Evolutionary conservation across 1,140 invertebrate genomes (phyloP), one percentile per base, ranked within the genome.

Genomic region (Drosophila nikananu): DNA sequence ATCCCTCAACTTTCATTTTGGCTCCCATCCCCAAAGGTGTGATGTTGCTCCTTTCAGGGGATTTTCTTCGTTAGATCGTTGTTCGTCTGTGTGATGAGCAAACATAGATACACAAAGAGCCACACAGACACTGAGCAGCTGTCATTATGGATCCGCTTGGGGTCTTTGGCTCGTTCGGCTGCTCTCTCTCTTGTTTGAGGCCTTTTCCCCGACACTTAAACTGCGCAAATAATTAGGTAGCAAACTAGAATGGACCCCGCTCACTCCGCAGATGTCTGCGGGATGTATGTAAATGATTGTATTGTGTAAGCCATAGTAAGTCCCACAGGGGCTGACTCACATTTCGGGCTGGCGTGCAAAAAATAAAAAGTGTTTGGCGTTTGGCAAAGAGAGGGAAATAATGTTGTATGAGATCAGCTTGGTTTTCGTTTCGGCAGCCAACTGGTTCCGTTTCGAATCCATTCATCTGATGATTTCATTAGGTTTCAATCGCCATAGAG

Each of bases 161-260:
- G 60, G 61, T 68, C 68, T 76, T 76, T 70, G 48, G 52, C 66
- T 55, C 51, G n/a, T 19, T 32, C 13, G 13, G 7, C 15, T 4
- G 5, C 51, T 52, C 51, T 57, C 54, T 68, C 37, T 37, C 55
- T 39, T 57, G 55, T 51, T 30, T 49, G 37, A 39, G 52, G 39
- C 30, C 35, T 51, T 65, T 77, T 46, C 54, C 71, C 63, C 66
- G 74, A 83, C 81, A 79, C 71, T 86, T 67, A 80, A 89, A 89
- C 52, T 82, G 86, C 79, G 81, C 86, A 90, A 90, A 89, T 89
- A 89, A 89, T 89, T 89, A 89, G 81, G 67, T 73, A 82, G 81
- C 76, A 65, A 62, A 78, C 58, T 55, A 70, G 64, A 23, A 55
- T 35, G 32, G 74, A 23, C n/a, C 23, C 58, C 37, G 49, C 67